These are phyloP conservation scores for Dione vanillae DNA, from an alignment of 2,888 invertebrate species.

Conservation along the genomic window DNA sequence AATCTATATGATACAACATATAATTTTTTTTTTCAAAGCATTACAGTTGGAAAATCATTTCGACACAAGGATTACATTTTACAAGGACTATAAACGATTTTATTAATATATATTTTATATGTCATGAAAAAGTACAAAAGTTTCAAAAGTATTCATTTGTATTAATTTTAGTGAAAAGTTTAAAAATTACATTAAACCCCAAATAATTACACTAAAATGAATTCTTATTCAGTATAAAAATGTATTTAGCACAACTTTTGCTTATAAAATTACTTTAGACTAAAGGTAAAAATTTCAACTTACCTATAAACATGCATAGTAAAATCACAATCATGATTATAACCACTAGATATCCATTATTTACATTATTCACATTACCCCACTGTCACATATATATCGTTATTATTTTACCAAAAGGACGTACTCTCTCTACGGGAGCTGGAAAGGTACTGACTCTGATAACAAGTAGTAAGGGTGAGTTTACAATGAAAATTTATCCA, in stretches of 20 bases:
- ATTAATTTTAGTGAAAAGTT: background rate
- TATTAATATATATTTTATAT: too few species aligned
- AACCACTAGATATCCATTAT: conserved; percentile 48
- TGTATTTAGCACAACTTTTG: background rate
- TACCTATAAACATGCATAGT: conserved; percentile 62
- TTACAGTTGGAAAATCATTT: too few species aligned
- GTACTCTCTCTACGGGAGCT: conserved; percentile 38
- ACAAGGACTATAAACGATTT: too few species aligned
- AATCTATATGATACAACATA: too few species aligned
- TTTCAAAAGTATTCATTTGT: too few species aligned
- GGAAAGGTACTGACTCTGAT: conserved; percentile 43
- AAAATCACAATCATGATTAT: conserved; percentile 61
- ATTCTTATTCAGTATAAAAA: background rate
- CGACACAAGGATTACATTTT: too few species aligned
- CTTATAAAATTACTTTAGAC: background rate
- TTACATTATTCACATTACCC: conserved; percentile 46
- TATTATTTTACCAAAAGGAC: conserved; percentile 13
- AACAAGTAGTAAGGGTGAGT: conserved; percentile 40
- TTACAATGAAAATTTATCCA: background rate
- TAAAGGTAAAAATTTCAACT: conserved; percentile 48
- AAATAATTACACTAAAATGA: background rate
- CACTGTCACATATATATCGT: conserved; percentile 27
- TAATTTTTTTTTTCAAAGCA: too few species aligned
- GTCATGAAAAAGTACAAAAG: too few species aligned
- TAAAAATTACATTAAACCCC: background rate